Evolutionary conservation across 2,113 vertebrate species (phyloP).

Genomic region (Condylura cristata): DNA sequence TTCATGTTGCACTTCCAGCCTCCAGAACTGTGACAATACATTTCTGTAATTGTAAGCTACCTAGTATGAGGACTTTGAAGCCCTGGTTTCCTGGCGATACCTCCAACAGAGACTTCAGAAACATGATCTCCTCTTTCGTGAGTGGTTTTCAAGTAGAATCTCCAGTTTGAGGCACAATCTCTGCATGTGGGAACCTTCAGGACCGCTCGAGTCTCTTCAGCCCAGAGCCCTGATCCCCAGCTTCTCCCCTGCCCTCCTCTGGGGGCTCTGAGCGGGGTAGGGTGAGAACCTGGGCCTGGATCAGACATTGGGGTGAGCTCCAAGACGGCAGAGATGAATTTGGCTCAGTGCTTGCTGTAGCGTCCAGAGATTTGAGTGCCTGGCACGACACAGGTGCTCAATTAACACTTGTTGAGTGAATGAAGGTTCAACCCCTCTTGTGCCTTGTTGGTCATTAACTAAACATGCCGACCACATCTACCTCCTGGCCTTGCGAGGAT

Average conservation of each 20-base stretch:
- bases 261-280: not conserved
- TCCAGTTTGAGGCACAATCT: not conserved
- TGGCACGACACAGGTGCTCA: not conserved
- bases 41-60: too few species aligned
- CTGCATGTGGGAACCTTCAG: not conserved
- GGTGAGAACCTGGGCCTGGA: not conserved
- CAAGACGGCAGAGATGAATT: not conserved
- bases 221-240: not conserved
- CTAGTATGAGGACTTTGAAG: not conserved
- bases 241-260: not conserved
- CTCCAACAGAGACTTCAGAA: not conserved
- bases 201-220: not conserved
- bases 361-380: not conserved
- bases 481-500: not conserved
- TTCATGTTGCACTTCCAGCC: too few species aligned
- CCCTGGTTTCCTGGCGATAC: not conserved
- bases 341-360: not conserved
- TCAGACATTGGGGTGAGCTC: not conserved
- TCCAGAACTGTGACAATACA: too few species aligned
- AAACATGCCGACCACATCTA: not conserved
- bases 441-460: not conserved
- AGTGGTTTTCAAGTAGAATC: not conserved
- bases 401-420: not conserved
- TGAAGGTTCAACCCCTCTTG: not conserved
- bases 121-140: too few species aligned